Conservation (phyloP, 2,888 invertebrate genomes). For the Mimas tiliae region DNA sequence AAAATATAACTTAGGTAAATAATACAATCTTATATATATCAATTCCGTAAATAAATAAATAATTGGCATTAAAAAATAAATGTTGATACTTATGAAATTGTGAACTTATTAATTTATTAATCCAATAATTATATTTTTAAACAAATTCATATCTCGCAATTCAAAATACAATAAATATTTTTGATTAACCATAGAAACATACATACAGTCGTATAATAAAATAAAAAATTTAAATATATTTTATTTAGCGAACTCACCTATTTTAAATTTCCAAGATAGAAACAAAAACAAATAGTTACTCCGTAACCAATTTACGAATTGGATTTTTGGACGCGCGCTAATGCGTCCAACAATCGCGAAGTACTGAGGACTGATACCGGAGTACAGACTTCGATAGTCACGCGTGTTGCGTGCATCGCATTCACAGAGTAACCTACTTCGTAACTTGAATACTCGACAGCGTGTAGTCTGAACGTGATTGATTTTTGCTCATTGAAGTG, state of each 20-base stretch:
- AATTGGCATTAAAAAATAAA: no score
- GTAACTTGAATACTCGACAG: constrained; percentile 18
- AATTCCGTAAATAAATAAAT: no score
- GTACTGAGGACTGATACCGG: constrained; percentile 30
- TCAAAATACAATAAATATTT: no score
- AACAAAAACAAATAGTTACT: background rate
- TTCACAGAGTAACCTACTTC: constrained; percentile 27
- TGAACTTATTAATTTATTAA: no score
- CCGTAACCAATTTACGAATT: background rate
- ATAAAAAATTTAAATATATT: no score
- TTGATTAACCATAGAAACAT: no score
- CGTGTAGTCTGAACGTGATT: background rate
- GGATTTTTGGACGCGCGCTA: constrained; percentile 29
- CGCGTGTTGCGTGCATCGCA: constrained; percentile 23
- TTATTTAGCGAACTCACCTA: background rate
- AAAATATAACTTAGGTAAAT: no score
- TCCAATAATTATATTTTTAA: no score
- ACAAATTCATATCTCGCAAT: no score
- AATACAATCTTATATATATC: no score
- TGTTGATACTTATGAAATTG: no score
- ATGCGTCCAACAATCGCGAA: constrained; percentile 30
- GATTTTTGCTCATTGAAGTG: background rate
- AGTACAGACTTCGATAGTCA: constrained; percentile 3
- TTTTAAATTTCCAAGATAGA: background rate
- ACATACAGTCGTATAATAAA: no score